phyloP scores from a whole-genome alignment of 2,797 vertebrate species.

The Pelodytes ibericus region DNA sequence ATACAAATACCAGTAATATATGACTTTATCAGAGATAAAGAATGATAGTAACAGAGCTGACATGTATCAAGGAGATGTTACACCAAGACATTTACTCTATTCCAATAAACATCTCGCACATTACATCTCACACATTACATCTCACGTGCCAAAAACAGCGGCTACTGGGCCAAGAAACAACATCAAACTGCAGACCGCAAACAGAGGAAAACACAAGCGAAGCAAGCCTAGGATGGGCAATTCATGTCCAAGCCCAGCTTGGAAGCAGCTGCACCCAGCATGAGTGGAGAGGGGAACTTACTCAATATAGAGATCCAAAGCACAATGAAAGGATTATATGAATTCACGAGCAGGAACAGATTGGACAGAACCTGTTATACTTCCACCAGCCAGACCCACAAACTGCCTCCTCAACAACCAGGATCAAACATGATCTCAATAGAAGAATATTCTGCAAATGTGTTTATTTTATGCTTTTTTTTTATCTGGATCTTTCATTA shows the following conservation, averaged over 20 bases:
- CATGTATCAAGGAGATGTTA: too few relatives aligned
- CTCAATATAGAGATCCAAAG: neutral
- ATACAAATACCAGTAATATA: too few relatives aligned
- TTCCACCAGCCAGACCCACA: neutral
- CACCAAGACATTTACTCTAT: too few relatives aligned
- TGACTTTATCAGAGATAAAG: too few relatives aligned
- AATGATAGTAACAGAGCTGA: too few relatives aligned
- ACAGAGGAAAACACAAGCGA: conserved; percentile 26
- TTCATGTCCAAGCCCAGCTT: neutral
- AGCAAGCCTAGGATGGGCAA: neutral
- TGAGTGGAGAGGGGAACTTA: conserved; percentile 8
- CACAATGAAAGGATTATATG: neutral
- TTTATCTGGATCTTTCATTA: too few relatives aligned
- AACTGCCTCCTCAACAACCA: conserved; percentile 8
- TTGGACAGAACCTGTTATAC: neutral
- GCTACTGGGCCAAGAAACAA: neutral
- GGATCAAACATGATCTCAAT: neutral
- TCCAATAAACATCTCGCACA: too few relatives aligned
- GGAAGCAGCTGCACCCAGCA: conserved; percentile 34
- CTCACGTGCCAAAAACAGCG: conserved; percentile 8
- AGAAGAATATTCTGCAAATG: too few relatives aligned
- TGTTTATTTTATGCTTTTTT: too few relatives aligned
- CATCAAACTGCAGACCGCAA: conserved; percentile 21
- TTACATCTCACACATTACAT: neutral
- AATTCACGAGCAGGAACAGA: neutral